A percentile compares a stretch with the other conserved stretches of the same genome.
These are phyloP conservation scores for Oxyruncus cristatus DNA, from an alignment of 2,113 vertebrate genomes.

Conservation along the genomic window DNA sequence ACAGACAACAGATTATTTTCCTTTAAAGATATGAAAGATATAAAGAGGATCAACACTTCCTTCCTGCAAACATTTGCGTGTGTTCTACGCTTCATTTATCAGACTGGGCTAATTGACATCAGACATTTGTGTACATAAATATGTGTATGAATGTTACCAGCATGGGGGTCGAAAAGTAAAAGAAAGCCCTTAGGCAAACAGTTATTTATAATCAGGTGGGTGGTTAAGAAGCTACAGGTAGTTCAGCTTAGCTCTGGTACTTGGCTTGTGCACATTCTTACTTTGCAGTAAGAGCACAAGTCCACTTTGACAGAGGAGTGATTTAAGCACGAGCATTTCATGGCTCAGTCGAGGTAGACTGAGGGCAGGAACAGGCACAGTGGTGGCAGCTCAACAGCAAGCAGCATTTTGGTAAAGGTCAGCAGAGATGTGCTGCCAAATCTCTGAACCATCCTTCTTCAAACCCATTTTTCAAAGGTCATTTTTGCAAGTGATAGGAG, in stretches of 20 bases:
- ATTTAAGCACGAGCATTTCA: rapidly evolving
- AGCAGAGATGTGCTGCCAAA: background rate
- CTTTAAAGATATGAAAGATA: background rate
- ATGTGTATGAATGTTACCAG: background rate
- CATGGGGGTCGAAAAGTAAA: background rate
- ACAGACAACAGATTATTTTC: background rate
- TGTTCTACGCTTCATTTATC: background rate
- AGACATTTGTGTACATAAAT: background rate
- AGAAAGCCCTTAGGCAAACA: background rate
- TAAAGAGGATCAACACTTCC: conserved; percentile 10
- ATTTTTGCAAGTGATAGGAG: background rate
- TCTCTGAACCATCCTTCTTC: background rate
- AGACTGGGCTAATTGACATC: background rate
- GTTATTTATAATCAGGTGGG: background rate
- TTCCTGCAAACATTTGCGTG: background rate
- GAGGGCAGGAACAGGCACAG: background rate
- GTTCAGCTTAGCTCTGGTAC: background rate
- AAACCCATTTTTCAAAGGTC: background rate
- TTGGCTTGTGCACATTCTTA: background rate
- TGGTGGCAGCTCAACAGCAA: background rate
- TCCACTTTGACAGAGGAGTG: background rate
- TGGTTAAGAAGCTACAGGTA: background rate
- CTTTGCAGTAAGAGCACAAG: background rate
- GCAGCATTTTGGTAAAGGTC: background rate
- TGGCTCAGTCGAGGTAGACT: rapidly evolving